Evolutionary conservation across 2,888 invertebrate genomes (phyloP).

Genomic region (Microplitis manilae): DNA sequence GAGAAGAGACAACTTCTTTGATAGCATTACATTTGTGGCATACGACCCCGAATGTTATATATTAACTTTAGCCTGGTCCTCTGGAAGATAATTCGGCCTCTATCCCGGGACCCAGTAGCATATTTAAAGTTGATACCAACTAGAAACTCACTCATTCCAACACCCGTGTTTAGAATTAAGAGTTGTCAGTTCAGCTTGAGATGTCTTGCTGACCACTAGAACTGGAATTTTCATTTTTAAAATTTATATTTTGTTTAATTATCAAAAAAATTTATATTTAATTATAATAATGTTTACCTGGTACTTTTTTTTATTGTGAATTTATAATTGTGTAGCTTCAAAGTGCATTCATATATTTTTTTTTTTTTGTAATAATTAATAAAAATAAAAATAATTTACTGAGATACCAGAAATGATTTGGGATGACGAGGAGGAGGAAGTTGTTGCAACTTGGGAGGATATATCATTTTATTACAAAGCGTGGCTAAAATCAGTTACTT

Average conservation of each 20-base stretch:
- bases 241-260: slow-evolving; percentile 2
- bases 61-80: slow-evolving; percentile 50
- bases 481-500: slow-evolving; percentile 75
- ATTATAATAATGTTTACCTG: neutral
- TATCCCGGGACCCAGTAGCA: slow-evolving; percentile 51
- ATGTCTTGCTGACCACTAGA: slow-evolving; percentile 62
- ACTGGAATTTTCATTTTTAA: slow-evolving; percentile 4
- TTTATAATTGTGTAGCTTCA: neutral
- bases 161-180: slow-evolving; percentile 15
- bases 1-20: slow-evolving; percentile 13
- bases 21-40: slow-evolving; percentile 23
- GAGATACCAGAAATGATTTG: slow-evolving; percentile 62
- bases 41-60: slow-evolving; percentile 44
- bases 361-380: slow-evolving; percentile 8
- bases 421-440: slow-evolving; percentile 53
- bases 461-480: slow-evolving; percentile 64
- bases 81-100: slow-evolving; percentile 60
- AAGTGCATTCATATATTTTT: neutral
- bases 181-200: slow-evolving; percentile 65
- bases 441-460: slow-evolving; percentile 66
- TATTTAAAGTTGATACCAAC: slow-evolving; percentile 52
- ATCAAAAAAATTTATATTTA: neutral
- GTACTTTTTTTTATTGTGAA: slow-evolving; percentile 16
- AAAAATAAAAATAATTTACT: neutral
- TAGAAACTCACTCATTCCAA: slow-evolving; percentile 47